These are phyloP conservation scores for Cyclopterus lumpus DNA, from an alignment of 2,797 vertebrate genomes.

Conservation along the genomic window DNA sequence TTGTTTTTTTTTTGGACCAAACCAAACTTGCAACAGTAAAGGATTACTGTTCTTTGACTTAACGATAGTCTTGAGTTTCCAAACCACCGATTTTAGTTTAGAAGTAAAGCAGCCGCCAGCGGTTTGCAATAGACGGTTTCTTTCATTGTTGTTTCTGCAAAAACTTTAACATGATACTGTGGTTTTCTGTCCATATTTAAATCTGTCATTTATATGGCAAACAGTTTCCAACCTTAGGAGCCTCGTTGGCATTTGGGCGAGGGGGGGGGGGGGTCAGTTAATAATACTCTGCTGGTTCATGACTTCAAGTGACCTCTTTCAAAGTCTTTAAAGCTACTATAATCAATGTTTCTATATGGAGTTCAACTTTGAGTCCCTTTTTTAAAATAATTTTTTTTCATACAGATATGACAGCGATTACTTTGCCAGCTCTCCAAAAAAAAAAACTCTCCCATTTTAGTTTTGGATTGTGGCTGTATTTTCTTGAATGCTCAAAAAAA, in stretches of 20 bases:
- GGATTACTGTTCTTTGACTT: slow-evolving; percentile 10
- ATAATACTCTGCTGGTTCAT: background rate
- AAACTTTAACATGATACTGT: background rate
- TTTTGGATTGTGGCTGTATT: background rate
- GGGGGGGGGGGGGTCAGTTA: too few relatives aligned
- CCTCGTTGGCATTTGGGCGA: background rate
- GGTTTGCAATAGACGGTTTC: slow-evolving; percentile 11
- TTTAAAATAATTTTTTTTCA: background rate
- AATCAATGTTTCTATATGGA: too few relatives aligned
- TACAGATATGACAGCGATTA: background rate
- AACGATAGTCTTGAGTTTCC: slow-evolving; percentile 13
- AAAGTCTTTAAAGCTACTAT: too few relatives aligned
- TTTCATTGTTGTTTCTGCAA: background rate
- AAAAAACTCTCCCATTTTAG: background rate
- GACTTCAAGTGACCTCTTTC: background rate
- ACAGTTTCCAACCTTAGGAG: background rate
- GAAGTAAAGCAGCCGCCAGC: background rate
- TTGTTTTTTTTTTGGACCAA: background rate
- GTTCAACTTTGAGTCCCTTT: background rate
- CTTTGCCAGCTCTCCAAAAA: background rate
- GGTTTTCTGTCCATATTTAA: slow-evolving; percentile 36
- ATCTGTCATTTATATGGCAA: background rate
- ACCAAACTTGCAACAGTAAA: slow-evolving; percentile 13
- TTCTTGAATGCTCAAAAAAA: background rate
- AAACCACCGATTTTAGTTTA: slow-evolving; percentile 10